Percentiles rank a stretch among this genome's conserved stretches.
phyloP scores from a whole-genome alignment of 2,113 vertebrate species.

The Henicopernis longicauda region DNA sequence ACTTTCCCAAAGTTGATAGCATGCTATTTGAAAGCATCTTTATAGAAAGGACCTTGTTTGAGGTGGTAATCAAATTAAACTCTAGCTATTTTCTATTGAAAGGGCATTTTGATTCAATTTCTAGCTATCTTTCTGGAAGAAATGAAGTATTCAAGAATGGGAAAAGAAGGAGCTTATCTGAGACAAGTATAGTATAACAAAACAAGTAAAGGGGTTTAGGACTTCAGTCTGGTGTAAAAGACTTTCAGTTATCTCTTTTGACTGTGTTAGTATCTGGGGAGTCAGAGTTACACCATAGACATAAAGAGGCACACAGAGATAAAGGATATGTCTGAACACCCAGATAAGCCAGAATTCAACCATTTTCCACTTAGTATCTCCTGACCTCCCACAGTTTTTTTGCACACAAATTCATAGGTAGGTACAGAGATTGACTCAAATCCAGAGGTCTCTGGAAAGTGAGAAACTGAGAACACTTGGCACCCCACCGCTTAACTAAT shows the following conservation, averaged over 20 bases:
- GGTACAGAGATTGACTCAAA: not conserved
- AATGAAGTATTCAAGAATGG: not conserved
- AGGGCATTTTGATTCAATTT: not conserved
- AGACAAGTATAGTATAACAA: not conserved
- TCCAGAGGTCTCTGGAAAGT: not conserved
- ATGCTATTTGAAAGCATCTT: not conserved
- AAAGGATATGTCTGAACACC: not conserved
- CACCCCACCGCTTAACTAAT: not conserved
- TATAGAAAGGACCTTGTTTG: not conserved
- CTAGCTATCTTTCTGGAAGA: not conserved
- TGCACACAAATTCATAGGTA: not conserved
- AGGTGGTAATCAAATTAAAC: not conserved
- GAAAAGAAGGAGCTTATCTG: not conserved
- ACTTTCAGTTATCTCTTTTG: not conserved
- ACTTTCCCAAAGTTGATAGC: not conserved
- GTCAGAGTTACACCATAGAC: not conserved
- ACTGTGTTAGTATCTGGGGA: not conserved
- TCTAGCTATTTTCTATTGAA: not conserved
- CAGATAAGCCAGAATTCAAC: not conserved
- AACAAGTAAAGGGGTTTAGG: not conserved
- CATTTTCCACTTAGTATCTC: not conserved
- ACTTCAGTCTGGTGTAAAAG: not conserved
- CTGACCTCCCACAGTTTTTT: not conserved
- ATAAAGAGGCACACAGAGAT: not conserved
- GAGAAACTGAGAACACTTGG: not conserved